Percentiles rank a stretch among this genome's conserved stretches.
Conservation (phyloP, 2,113 vertebrate genomes). For the Menura novaehollandiae region DNA sequence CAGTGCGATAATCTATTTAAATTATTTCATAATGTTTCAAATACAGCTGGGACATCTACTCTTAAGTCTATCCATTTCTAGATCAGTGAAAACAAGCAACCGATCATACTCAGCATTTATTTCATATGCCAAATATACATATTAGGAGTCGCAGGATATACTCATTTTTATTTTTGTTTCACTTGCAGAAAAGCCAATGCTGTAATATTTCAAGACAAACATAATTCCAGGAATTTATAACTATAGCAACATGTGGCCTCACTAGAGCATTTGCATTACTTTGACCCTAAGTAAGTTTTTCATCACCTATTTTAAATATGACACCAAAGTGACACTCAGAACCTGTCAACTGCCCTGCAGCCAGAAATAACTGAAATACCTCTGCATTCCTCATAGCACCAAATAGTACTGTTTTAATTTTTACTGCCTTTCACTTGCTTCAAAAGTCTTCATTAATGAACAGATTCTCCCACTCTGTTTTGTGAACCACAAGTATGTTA, state of each 20-base stretch:
- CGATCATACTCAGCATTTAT: not conserved
- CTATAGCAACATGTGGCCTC: not conserved
- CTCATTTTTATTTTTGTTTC: not conserved
- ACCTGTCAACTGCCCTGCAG: not conserved
- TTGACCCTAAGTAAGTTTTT: not conserved
- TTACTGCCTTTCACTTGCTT: not conserved
- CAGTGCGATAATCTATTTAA: not conserved
- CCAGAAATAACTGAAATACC: not conserved
- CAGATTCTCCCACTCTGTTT: not conserved
- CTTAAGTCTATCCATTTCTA: not conserved
- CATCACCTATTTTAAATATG: not conserved
- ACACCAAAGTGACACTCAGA: not conserved
- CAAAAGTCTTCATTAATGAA: not conserved
- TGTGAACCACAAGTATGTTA: not conserved
- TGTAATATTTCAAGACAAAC: not conserved
- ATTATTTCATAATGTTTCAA: not conserved
- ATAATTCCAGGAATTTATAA: not conserved
- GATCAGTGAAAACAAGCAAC: not conserved
- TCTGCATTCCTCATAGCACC: not conserved
- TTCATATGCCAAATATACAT: not conserved
- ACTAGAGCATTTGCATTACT: not conserved
- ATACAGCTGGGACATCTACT: not conserved
- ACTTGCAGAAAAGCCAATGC: not conserved
- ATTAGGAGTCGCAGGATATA: not conserved
- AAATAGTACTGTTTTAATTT: not conserved